Conservation (phyloP, 1,140 invertebrate genomes). For the Dryas iulia region DNA sequence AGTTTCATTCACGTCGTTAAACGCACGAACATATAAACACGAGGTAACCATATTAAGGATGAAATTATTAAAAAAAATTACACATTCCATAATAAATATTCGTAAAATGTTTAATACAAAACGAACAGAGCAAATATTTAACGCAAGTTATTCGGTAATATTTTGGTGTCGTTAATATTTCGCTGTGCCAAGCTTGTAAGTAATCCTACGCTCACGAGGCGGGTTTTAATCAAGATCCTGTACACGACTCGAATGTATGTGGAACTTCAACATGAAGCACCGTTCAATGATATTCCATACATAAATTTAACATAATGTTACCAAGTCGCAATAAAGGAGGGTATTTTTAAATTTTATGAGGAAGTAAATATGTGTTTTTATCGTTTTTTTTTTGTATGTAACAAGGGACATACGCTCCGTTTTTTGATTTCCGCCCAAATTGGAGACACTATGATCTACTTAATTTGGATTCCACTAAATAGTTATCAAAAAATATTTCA, state of each 20-base stretch:
- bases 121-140: neutral
- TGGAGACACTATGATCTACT: too few relatives aligned
- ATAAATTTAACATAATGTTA: neutral
- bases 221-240: constrained; percentile 33
- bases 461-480: too few relatives aligned
- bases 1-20: too few relatives aligned
- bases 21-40: too few relatives aligned
- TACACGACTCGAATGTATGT: constrained; percentile 18
- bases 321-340: neutral
- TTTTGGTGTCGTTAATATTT: neutral
- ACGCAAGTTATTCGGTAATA: neutral
- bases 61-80: too few relatives aligned
- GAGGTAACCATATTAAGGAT: too few relatives aligned
- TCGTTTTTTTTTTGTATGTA: neutral
- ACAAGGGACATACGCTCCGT: too few relatives aligned
- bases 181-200: constrained; percentile 8
- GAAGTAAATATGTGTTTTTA: neutral
- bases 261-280: neutral
- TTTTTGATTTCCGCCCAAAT: neutral
- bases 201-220: neutral
- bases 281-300: neutral
- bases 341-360: neutral
- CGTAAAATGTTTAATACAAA: neutral
- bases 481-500: too few relatives aligned
- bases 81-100: too few relatives aligned